Evolutionary conservation across 2,113 vertebrate genomes (phyloP).

Genomic region (Cinclus mexicanus): DNA sequence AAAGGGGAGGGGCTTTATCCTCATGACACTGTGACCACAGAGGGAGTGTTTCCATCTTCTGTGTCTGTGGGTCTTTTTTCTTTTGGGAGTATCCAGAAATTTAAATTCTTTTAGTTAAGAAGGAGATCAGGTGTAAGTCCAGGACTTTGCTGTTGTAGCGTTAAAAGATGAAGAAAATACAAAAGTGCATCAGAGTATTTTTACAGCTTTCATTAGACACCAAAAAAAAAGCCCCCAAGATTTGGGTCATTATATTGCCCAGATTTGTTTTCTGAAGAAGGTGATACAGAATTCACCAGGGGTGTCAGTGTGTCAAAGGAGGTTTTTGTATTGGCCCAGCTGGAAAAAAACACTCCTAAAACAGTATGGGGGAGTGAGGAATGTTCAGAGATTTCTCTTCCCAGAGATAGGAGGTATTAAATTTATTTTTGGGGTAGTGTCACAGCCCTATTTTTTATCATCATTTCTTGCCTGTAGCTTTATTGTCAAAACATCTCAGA

Average conservation of each 20-base stretch:
- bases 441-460: background rate
- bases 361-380: background rate
- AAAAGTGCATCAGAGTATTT: rapidly evolving
- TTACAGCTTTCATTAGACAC: background rate
- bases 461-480: background rate
- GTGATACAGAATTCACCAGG: background rate
- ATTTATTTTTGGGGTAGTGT: background rate
- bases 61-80: background rate
- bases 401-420: background rate
- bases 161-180: background rate
- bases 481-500: background rate
- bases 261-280: background rate
- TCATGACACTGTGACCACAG: rapidly evolving
- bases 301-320: background rate
- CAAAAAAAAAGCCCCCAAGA: background rate
- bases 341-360: background rate
- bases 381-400: background rate
- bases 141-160: background rate
- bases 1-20: background rate
- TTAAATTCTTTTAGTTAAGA: background rate
- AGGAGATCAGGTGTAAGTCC: background rate
- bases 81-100: background rate
- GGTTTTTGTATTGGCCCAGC: background rate
- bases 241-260: background rate
- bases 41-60: background rate